Evolutionary conservation across 2,797 vertebrate genomes (phyloP).

Genomic region (Acanthurus leucopareius): DNA sequence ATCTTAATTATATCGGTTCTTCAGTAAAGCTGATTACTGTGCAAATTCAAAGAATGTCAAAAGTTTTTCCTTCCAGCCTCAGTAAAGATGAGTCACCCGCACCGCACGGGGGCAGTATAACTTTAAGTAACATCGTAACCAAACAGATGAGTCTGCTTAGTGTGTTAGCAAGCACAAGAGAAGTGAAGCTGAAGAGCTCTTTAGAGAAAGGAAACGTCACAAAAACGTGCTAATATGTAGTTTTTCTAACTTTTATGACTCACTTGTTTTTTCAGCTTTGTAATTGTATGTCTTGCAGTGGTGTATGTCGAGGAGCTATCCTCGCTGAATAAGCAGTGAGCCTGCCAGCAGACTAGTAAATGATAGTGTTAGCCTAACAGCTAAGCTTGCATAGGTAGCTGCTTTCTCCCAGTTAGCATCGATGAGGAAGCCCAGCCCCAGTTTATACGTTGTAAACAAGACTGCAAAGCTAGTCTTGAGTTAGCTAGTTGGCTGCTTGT

Average conservation of each 20-base stretch:
- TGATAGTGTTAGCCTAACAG: constrained; percentile 31
- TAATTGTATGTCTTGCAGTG: background rate
- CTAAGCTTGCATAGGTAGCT: constrained; percentile 46
- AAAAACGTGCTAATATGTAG: background rate
- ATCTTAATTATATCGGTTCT: background rate
- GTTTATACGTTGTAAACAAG: constrained; percentile 36
- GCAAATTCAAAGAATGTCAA: background rate
- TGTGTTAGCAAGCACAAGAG: constrained; percentile 41
- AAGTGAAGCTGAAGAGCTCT: background rate
- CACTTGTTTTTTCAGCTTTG: background rate
- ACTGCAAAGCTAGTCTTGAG: constrained; percentile 24
- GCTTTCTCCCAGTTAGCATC: constrained; percentile 46
- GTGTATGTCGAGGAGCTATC: background rate
- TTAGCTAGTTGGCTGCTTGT: constrained; percentile 27
- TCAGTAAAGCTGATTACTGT: constrained; percentile 15
- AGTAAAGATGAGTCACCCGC: constrained; percentile 5
- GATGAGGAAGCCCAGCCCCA: constrained; percentile 61
- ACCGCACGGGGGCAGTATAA: constrained; percentile 48
- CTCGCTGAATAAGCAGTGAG: background rate
- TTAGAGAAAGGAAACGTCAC: accelerated
- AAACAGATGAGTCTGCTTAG: background rate
- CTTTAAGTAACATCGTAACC: background rate
- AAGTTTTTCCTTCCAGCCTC: background rate
- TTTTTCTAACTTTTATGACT: background rate
- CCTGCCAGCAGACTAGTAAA: background rate